Conservation (phyloP, 2,113 vertebrate species). For the Megaceryle maxima region DNA sequence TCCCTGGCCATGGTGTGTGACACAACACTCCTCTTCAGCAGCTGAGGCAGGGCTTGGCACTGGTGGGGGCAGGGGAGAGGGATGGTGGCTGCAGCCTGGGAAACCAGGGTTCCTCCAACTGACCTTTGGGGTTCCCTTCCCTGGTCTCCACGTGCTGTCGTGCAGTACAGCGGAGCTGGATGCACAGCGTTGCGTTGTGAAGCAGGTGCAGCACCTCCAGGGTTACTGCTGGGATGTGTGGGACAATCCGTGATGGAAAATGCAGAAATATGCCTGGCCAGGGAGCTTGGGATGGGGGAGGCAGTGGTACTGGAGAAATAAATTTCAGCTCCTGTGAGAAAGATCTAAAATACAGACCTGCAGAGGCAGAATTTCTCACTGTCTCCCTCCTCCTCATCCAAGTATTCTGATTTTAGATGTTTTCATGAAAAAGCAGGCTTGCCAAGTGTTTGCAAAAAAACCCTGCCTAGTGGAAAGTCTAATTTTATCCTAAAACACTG, state of each 20-base stretch:
- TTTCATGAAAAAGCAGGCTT: neutral
- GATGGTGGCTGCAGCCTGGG: neutral
- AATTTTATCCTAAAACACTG: neutral
- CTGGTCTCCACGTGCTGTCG: neutral
- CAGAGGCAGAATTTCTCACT: neutral
- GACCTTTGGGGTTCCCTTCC: neutral
- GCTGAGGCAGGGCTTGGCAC: neutral
- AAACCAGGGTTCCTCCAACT: neutral
- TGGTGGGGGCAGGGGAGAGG: neutral
- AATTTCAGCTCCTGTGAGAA: neutral
- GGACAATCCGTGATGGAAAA: neutral
- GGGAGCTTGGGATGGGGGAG: neutral
- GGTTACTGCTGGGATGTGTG: neutral
- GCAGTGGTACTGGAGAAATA: neutral
- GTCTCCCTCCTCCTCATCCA: neutral
- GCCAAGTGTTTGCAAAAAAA: neutral
- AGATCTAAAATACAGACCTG: neutral
- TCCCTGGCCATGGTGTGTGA: rapidly evolving
- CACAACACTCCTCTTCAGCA: neutral
- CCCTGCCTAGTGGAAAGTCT: neutral
- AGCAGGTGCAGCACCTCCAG: neutral
- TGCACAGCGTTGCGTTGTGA: rapidly evolving
- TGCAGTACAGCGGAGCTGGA: too few species aligned
- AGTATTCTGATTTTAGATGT: neutral
- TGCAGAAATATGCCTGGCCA: neutral